phyloP scores from a whole-genome alignment of 1,140 invertebrate species.

The Drosophila nasuta region DNA sequence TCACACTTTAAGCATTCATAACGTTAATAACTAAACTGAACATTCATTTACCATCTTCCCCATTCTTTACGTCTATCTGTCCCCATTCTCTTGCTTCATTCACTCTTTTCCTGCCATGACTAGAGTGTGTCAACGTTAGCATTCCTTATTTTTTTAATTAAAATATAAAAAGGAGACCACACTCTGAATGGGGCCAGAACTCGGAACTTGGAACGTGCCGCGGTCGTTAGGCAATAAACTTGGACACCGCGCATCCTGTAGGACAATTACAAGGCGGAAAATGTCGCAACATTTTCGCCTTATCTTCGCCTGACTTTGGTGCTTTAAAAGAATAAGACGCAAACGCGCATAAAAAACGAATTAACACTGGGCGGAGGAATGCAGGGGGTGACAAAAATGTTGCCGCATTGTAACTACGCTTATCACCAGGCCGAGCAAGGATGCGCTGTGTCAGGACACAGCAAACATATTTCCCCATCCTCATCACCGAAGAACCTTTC shows the following conservation, averaged over 20 bases:
- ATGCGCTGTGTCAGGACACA: conserved; percentile 30
- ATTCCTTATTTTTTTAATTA: conserved; percentile 76
- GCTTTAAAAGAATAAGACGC: conserved; percentile 63
- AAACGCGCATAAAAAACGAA: conserved; percentile 56
- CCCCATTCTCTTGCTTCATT: neutral
- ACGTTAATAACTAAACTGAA: conserved; percentile 25
- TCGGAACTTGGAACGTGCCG: conserved; percentile 58
- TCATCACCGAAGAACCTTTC: conserved; percentile 44
- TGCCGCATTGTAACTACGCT: conserved; percentile 45
- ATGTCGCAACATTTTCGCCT: conserved; percentile 79
- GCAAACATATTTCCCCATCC: conserved; percentile 41
- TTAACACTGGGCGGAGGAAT: conserved; percentile 32
- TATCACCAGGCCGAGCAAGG: conserved; percentile 35
- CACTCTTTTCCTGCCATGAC: conserved; percentile 1
- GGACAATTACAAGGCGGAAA: conserved; percentile 82
- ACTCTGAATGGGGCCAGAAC: conserved; percentile 17
- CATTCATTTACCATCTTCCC: neutral
- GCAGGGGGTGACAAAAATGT: conserved; percentile 25
- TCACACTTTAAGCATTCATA: neutral
- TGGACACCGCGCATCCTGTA: conserved; percentile 76
- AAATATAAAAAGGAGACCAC: conserved; percentile 73
- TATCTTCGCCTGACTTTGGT: conserved; percentile 50
- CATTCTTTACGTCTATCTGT: neutral
- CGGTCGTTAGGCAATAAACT: conserved; percentile 84
- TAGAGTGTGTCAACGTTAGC: conserved; percentile 41